phyloP scores from a whole-genome alignment of 2,888 invertebrate genomes.

The Nomada hirtipes region DNA sequence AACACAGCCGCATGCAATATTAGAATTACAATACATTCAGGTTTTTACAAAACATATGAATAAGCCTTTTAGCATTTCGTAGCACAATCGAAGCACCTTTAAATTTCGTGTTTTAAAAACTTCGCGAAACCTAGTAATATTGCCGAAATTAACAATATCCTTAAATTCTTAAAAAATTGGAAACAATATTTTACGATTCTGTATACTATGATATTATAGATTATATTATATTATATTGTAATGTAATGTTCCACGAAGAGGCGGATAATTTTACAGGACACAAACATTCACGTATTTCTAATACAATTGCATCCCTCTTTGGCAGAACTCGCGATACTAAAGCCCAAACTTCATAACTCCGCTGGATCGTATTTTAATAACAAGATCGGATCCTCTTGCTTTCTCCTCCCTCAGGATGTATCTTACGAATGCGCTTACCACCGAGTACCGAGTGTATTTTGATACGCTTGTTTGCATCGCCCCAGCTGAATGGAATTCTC shows the following conservation, averaged over 20 bases:
- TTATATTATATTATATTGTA: no score
- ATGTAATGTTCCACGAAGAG: no score
- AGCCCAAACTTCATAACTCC: constrained; percentile 3
- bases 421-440: constrained; percentile 41
- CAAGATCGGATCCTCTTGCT: constrained; percentile 43
- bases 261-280: neutral
- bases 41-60: neutral
- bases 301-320: constrained; percentile 25
- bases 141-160: neutral
- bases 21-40: neutral
- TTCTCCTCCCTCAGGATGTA: constrained; percentile 10
- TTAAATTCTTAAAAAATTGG: no score
- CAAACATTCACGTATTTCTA: constrained; percentile 4
- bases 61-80: neutral
- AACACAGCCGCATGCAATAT: neutral
- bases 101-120: neutral
- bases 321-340: neutral
- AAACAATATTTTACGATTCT: no score
- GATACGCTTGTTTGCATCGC: constrained; percentile 53
- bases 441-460: constrained; percentile 42
- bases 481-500: constrained; percentile 57
- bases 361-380: constrained; percentile 44
- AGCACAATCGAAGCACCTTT: neutral
- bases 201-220: no score
- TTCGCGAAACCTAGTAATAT: neutral